Evolutionary conservation across 2,797 vertebrate genomes (phyloP), one percentile per base, ranked within the genome.

Genomic region (Florisuga fusca): DNA sequence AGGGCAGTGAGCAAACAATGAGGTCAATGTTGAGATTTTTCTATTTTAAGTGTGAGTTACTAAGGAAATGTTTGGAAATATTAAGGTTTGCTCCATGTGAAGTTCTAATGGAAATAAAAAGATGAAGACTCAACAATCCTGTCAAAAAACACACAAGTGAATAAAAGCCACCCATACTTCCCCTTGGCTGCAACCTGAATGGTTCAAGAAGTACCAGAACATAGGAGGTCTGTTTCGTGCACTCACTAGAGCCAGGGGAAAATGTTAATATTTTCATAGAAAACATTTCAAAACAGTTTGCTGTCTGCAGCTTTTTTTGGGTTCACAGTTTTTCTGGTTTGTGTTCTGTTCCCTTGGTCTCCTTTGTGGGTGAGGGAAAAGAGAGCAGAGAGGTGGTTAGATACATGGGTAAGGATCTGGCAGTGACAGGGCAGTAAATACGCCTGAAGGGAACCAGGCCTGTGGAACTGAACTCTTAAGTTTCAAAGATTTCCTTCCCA

Each of bases 211-310:
- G 57, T 53, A 91, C 34, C 34, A 78, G 81, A 94, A 94, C 64
- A 77, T 45, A 87, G 78, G 50, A 84, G 8, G 55, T 93, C 84
- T 95, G 74, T 93, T 92, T 84, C 3, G 0, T 21, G 45, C 31
- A 34, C n/a, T 92, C 75, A 67, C 36, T 80, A 36, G 23, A 90
- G 74, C 41, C 77, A 93, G 59, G 58, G 50, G 33, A 82, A 93
- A 84, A 63, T 72, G 54, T 79, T 87, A 91, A 63, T 94, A 84
- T 92, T 95, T 96, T 94, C 76, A 90, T 12, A 85, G 85, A 77
- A 88, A 93, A 94, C 66, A 89, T 64, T 93, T 95, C 50, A 85
- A 77, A 93, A 74, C 38, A 72, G 72, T 80, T 58, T 88, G 38
- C 33, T 18, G 87, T 82, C 81, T 74, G 55, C 61, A 69, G 66